Conservation (phyloP, 1,140 invertebrate species). For the Hyles vespertilio region DNA sequence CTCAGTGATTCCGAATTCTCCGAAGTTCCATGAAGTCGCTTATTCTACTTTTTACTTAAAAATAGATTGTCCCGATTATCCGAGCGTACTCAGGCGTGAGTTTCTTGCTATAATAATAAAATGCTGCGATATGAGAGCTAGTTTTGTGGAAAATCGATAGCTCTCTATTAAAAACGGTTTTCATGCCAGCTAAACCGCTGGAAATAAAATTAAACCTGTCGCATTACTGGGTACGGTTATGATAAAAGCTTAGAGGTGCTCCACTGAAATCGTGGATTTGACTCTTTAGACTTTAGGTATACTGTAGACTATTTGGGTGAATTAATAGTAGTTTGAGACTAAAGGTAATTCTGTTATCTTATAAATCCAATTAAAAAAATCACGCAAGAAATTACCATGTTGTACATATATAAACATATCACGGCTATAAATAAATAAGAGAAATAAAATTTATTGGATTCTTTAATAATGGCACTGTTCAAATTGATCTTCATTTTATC, state of each 20-base stretch:
- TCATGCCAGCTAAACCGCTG: neutral
- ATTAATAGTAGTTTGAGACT: too few species aligned
- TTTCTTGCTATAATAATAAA: conserved; percentile 24
- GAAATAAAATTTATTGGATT: too few species aligned
- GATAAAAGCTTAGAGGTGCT: conserved; percentile 1
- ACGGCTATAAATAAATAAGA: too few species aligned
- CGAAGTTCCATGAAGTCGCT: conserved; percentile 13
- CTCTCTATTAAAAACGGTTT: conserved; percentile 20
- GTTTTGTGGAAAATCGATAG: conserved; percentile 19
- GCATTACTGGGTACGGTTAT: neutral
- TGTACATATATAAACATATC: too few species aligned
- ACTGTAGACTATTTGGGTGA: too few species aligned
- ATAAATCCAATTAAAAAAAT: too few species aligned
- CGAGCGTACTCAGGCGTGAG: conserved; percentile 21
- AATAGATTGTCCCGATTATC: conserved; percentile 26
- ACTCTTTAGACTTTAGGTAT: too few species aligned
- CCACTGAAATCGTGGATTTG: too few species aligned
- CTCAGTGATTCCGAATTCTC: conserved; percentile 17
- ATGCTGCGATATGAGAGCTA: conserved; percentile 16
- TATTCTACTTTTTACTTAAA: conserved; percentile 21
- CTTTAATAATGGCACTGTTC: too few species aligned
- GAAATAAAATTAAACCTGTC: neutral
- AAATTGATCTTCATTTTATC: too few species aligned
- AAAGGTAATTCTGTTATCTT: too few species aligned
- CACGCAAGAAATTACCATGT: too few species aligned